phyloP scores from a whole-genome alignment of 2,113 vertebrate species.

The Bostrychus sinensis region DNA sequence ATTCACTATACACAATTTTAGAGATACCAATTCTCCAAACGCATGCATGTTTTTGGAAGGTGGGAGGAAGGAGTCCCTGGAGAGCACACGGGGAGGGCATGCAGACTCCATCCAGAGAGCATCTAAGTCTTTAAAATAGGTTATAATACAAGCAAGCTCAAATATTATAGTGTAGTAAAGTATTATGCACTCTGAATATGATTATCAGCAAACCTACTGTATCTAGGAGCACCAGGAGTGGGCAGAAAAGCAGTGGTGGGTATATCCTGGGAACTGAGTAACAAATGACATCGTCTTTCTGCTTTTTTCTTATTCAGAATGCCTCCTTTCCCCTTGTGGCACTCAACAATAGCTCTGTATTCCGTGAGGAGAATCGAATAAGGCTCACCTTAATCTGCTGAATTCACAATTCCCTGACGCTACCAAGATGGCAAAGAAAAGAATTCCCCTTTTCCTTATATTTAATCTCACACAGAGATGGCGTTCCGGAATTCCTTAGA shows the following conservation, averaged over 20 bases:
- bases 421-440: constrained; percentile 29
- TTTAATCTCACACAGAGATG: constrained; percentile 45
- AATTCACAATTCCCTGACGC: constrained; percentile 39
- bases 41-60: too few relatives aligned
- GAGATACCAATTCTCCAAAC: too few relatives aligned
- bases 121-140: too few relatives aligned
- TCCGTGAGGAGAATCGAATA: constrained; percentile 15
- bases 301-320: constrained; percentile 36
- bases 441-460: constrained; percentile 16
- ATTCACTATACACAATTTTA: too few relatives aligned
- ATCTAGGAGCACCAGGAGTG: constrained; percentile 40
- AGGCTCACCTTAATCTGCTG: constrained; percentile 51
- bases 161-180: neutral
- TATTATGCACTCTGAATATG: constrained; percentile 61
- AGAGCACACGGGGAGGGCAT: too few relatives aligned
- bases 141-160: too few relatives aligned
- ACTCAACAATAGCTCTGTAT: constrained; percentile 62
- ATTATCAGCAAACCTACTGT: constrained; percentile 66
- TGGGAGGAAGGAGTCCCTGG: too few relatives aligned
- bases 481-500: neutral
- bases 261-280: constrained; percentile 48
- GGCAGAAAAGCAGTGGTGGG: constrained; percentile 3
- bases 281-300: constrained; percentile 36
- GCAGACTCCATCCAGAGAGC: too few relatives aligned
- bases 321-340: constrained; percentile 51